Evolutionary conservation across 37 sponge, comb jelly and placozoan species (phyloP).

Genomic region (Ianthella basta): DNA sequence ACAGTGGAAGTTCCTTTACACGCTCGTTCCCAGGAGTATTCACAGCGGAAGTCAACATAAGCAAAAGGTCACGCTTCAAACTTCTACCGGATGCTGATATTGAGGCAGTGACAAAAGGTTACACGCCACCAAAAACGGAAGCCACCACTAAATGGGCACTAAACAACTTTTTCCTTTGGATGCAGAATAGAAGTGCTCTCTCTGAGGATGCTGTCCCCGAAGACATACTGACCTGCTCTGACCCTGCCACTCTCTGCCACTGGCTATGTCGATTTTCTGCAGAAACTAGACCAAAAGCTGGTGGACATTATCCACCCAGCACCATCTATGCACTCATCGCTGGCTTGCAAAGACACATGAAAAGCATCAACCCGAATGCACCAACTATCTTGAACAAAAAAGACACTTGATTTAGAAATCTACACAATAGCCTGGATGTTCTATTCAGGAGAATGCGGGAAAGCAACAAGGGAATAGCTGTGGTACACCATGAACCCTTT

Average conservation of each 20-base stretch:
- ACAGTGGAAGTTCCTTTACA: too few relatives aligned
- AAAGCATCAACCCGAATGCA: not conserved
- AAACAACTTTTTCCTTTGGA: not conserved
- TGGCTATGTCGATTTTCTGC: not conserved
- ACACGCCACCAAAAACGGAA: too few relatives aligned
- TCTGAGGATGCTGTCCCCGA: not conserved
- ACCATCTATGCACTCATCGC: too few relatives aligned
- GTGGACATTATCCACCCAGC: slow-evolving; percentile 10
- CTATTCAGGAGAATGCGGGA: not conserved
- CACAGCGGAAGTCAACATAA: too few relatives aligned
- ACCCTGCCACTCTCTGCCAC: not conserved
- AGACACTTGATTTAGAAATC: not conserved
- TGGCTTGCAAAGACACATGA: too few relatives aligned
- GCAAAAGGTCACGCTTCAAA: not conserved
- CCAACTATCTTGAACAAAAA: slow-evolving; percentile 36
- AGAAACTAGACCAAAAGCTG: not conserved
- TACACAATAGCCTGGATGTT: slow-evolving; percentile 3
- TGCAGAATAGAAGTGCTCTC: not conserved
- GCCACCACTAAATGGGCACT: not conserved
- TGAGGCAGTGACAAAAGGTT: too few relatives aligned
- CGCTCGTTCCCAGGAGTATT: too few relatives aligned
- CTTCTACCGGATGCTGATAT: too few relatives aligned
- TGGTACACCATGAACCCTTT: slow-evolving; percentile 3
- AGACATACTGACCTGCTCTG: not conserved
- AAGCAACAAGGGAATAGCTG: not conserved